Base-by-base conservation (phyloP, 2,113 vertebrate genomes). In the Petrocephalus microphthalmus region DNA sequence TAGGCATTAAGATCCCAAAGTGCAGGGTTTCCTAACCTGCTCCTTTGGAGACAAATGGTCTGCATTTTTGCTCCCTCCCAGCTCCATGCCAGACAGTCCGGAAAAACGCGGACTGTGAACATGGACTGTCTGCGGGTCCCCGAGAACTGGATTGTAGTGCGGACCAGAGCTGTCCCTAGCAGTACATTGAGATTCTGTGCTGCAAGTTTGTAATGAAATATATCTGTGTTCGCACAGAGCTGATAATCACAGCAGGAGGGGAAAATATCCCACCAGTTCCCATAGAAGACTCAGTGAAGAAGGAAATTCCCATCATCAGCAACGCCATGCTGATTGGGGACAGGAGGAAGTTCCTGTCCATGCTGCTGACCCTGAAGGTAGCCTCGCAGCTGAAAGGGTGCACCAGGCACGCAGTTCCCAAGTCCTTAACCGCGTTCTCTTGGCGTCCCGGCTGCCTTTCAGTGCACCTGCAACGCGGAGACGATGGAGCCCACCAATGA, bases 361-460 rank as follows among this genome's bases (percentile, higher is more conserved):
- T 97, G 94, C 92, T 98, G 82, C 93, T 98, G 81, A 97, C 97
- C 6, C 88, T 98, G 81, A 98, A 98, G 96, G 97, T 97, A 93
- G 3, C 25, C 51, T 47, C n/a, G 33, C 81, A 53, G 47, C 47
- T 13, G 83, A 7, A 8, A 5, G 2, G 47, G 7, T 37, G 1
- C 22, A 29, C 13, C 25, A 5, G 29, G 13, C 17, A 42, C 19
- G 17, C 29, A 5, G 5, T 20, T 20, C 15, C 52, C 8, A 37
- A 56, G 51, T 37, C 20, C 53, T 60, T 86, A 19, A 56, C 47
- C 6, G 52, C 15, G 60, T 33, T 45, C 19, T 19, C 8, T 25
- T 86, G 57, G 19, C 5, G 13, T 60, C 22, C 25, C 53, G 11
- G 15, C 22, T 83, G 78, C 81, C n/a, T 53, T 92, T 81, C 87